Evolutionary conservation across 2,888 invertebrate genomes (phyloP).

Genomic region (Abrostola triplasia): DNA sequence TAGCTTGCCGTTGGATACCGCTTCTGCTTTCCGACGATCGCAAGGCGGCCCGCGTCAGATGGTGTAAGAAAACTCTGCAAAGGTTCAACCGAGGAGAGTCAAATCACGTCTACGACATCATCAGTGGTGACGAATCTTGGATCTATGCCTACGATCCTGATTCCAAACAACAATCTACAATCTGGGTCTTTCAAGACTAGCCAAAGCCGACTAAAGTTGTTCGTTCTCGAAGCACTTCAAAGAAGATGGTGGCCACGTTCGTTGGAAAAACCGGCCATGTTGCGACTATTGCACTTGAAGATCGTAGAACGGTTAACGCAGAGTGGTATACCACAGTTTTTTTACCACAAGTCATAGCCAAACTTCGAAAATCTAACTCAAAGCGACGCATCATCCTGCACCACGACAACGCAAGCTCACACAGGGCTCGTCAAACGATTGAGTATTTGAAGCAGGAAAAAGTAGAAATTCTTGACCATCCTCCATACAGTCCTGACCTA

Average conservation of each 20-base stretch:
- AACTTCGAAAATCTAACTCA: conserved; percentile 35
- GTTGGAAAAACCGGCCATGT: conserved; percentile 3
- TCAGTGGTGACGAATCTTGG: conserved; percentile 53
- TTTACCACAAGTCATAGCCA: conserved; percentile 40
- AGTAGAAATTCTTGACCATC: conserved; percentile 36
- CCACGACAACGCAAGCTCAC: conserved; percentile 22
- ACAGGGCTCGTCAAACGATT: conserved; percentile 34
- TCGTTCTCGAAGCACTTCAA: conserved; percentile 32
- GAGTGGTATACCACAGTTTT: conserved; percentile 27
- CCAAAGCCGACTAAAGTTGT: conserved; percentile 31
- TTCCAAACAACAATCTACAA: conserved; percentile 40
- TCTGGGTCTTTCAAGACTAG: conserved; percentile 38
- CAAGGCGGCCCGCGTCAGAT: conserved; percentile 42
- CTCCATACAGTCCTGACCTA: conserved; percentile 42
- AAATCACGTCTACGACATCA: conserved; percentile 47
- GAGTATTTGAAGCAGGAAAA: conserved; percentile 41
- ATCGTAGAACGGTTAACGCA: too few relatives aligned
- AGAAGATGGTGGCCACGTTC: conserved; percentile 26
- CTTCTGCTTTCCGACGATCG: conserved; percentile 31
- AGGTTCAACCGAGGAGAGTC: conserved; percentile 35
- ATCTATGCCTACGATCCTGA: conserved; percentile 43
- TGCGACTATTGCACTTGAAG: too few relatives aligned
- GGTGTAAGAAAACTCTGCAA: conserved; percentile 37
- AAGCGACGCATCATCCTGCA: conserved; percentile 30
- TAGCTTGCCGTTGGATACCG: conserved; percentile 40